phyloP scores from a whole-genome alignment of 2,797 vertebrate species.

The Gephyroberyx darwinii region DNA sequence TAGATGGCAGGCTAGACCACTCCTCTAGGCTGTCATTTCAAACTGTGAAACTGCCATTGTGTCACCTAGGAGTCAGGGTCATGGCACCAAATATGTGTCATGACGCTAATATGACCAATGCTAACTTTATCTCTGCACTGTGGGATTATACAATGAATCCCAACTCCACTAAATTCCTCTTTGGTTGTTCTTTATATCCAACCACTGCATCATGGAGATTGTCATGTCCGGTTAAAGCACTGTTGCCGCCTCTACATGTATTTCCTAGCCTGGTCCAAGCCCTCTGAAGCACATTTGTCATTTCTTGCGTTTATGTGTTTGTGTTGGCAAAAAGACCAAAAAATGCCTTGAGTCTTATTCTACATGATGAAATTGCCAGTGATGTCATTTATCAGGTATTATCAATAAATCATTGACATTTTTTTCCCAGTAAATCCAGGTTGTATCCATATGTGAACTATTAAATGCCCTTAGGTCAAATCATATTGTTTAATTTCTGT shows the following conservation, averaged over 20 bases:
- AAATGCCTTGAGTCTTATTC: too few species aligned
- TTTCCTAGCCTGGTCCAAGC: not conserved
- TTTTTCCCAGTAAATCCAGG: too few species aligned
- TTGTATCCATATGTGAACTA: not conserved
- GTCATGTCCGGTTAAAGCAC: too few species aligned
- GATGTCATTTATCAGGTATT: too few species aligned
- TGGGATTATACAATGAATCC: not conserved
- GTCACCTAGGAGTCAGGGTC: too few species aligned
- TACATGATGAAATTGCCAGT: too few species aligned
- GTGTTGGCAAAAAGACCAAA: not conserved
- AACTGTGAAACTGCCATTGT: too few species aligned
- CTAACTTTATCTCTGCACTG: not conserved
- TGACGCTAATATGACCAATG: not conserved
- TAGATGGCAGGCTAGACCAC: too few species aligned
- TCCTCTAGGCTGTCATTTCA: not conserved
- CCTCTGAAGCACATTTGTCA: too few species aligned
- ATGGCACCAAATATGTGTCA: too few species aligned
- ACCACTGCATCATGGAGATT: not conserved
- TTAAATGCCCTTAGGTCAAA: not conserved
- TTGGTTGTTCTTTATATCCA: not conserved
- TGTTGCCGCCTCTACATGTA: too few species aligned
- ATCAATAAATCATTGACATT: too few species aligned
- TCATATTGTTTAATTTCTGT: not conserved
- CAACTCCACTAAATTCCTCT: not conserved
- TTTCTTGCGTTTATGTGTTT: not conserved